Evolutionary conservation across 2,113 vertebrate genomes (phyloP).

Genomic region (Cnemophilus loriae): DNA sequence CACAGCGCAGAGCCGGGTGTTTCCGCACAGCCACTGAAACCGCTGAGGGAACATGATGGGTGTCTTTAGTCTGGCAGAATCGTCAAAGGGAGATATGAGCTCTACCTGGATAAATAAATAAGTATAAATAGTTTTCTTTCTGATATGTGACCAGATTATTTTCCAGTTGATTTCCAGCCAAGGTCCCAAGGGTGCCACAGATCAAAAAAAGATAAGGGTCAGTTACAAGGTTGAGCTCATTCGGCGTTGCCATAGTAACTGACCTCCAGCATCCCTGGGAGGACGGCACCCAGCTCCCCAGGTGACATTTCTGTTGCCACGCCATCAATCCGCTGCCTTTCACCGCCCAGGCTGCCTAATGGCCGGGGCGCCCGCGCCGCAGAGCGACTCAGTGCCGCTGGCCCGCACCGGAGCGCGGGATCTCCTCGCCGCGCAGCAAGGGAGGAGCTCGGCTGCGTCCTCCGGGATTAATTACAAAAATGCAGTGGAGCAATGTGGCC

Average conservation of each 20-base stretch:
- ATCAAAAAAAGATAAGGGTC: slow-evolving; percentile 93
- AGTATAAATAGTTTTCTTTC: slow-evolving; percentile 79
- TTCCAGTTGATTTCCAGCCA: slow-evolving; percentile 82
- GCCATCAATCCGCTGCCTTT: slow-evolving; percentile 82
- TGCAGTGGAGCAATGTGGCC: neutral
- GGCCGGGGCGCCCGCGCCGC: slow-evolving; percentile 40
- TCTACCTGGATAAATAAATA: slow-evolving; percentile 72
- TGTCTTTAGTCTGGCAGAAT: neutral
- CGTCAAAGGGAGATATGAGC: slow-evolving; percentile 1
- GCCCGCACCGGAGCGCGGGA: fast-evolving
- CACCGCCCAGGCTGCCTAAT: slow-evolving; percentile 70
- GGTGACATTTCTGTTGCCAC: slow-evolving; percentile 77
- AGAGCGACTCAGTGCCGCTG: neutral
- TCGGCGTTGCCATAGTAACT: slow-evolving; percentile 92
- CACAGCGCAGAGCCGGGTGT: neutral
- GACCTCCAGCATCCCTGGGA: slow-evolving; percentile 90
- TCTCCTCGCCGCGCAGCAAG: neutral
- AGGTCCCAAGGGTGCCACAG: slow-evolving; percentile 80
- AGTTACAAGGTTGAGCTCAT: slow-evolving; percentile 91
- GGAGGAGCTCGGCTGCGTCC: slow-evolving; percentile 54
- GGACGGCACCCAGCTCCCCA: slow-evolving; percentile 86
- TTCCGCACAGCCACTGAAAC: neutral
- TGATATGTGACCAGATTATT: slow-evolving; percentile 82
- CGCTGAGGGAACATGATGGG: neutral
- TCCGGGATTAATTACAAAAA: slow-evolving; percentile 74